These are phyloP conservation scores for Aldrovandia affinis DNA, from an alignment of 2,797 vertebrate genomes.

Conservation along the genomic window DNA sequence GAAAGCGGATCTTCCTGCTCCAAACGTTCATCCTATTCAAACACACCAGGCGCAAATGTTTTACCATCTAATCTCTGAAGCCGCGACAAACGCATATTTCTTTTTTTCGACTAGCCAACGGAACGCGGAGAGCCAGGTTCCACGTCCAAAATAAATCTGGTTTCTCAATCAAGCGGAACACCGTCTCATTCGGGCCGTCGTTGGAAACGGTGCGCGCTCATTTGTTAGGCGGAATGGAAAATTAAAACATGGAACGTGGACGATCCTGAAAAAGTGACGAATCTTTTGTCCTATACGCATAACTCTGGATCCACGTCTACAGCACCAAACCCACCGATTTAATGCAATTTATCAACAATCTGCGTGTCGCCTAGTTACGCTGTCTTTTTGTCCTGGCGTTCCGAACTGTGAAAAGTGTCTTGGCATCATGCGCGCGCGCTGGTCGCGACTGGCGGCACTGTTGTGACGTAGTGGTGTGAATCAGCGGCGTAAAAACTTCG, in stretches of 20 bases:
- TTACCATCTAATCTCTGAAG: background rate
- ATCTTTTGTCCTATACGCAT: background rate
- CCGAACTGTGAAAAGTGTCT: too few relatives aligned
- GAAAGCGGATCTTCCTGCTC: conserved; percentile 39
- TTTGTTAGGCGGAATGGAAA: conserved; percentile 33
- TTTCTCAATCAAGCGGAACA: conserved; percentile 9
- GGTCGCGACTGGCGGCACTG: too few relatives aligned
- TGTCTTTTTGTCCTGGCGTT: too few relatives aligned
- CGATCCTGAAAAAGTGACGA: background rate
- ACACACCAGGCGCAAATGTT: conserved; percentile 18
- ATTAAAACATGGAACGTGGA: conserved; percentile 38
- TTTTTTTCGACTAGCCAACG: conserved; percentile 13
- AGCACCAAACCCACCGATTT: background rate
- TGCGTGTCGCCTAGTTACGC: too few relatives aligned
- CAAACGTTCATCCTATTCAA: conserved; percentile 30
- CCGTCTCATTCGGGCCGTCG: background rate
- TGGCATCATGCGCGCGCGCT: too few relatives aligned
- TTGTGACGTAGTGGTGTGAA: background rate
- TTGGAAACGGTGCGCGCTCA: background rate
- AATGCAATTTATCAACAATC: too few relatives aligned
- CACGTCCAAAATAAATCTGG: background rate
- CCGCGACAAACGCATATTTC: background rate
- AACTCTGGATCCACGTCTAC: background rate
- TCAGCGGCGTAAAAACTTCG: background rate
- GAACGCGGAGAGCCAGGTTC: background rate